Evolutionary conservation across 2,113 vertebrate genomes (phyloP).

Genomic region (Solea solea): DNA sequence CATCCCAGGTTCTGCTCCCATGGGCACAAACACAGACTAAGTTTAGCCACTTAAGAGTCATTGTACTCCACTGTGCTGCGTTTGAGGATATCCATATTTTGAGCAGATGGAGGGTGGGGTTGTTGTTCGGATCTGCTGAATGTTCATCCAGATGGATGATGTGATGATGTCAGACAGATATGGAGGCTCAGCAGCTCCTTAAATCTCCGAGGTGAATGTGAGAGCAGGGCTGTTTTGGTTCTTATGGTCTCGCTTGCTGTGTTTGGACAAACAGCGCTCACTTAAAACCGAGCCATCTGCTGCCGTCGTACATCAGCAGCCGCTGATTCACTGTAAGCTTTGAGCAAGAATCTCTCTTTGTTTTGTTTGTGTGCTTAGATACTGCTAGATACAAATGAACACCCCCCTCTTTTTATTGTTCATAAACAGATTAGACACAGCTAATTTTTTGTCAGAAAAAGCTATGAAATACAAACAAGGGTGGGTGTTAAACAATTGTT

Average conservation of each 20-base stretch:
- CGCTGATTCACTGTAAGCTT: conserved; percentile 35
- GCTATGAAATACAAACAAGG: conserved; percentile 34
- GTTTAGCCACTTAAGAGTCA: conserved; percentile 47
- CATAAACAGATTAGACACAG: conserved; percentile 9
- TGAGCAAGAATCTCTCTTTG: conserved; percentile 22
- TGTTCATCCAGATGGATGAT: conserved; percentile 67
- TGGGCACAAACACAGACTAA: conserved; percentile 26
- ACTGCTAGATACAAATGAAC: neutral
- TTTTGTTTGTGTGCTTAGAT: neutral
- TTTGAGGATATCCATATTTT: conserved; percentile 58
- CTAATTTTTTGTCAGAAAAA: conserved; percentile 30
- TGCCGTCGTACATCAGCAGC: conserved; percentile 13
- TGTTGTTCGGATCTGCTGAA: conserved; percentile 58
- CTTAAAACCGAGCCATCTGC: conserved; percentile 62
- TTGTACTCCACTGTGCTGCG: conserved; percentile 34
- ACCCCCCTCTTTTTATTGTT: neutral
- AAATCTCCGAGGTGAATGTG: conserved; percentile 49
- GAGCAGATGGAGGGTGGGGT: conserved; percentile 67
- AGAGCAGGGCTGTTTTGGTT: conserved; percentile 39
- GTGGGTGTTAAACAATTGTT: conserved; percentile 29
- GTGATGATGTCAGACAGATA: conserved; percentile 70
- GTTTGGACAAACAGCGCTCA: conserved; percentile 52
- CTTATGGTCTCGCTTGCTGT: conserved; percentile 33
- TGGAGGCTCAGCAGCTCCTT: conserved; percentile 48
- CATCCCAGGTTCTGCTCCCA: conserved; percentile 34